Conservation (phyloP, 2,113 vertebrate species). For the Ornithorhynchus anatinus region DNA sequence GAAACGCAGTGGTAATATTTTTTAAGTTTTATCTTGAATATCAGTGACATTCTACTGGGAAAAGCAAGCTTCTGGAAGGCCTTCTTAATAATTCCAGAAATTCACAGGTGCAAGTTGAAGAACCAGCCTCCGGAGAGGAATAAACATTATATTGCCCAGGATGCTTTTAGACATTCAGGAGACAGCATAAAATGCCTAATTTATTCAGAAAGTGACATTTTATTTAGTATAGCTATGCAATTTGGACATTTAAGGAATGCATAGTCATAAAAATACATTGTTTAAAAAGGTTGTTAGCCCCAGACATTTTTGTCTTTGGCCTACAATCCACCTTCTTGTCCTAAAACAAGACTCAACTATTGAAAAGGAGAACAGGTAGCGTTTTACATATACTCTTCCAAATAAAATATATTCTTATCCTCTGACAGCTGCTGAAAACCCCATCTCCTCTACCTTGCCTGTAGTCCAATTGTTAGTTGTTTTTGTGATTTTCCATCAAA, state of each 20-base stretch:
- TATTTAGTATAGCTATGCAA: constrained; percentile 70
- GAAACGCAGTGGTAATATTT: constrained; percentile 32
- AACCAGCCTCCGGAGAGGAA: constrained; percentile 50
- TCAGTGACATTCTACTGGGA: constrained; percentile 26
- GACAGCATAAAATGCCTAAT: constrained; percentile 64
- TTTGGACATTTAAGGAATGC: constrained; percentile 62
- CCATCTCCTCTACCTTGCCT: background rate
- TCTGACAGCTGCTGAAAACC: too few relatives aligned
- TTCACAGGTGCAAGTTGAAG: constrained; percentile 63
- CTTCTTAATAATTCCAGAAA: constrained; percentile 49
- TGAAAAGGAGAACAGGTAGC: background rate
- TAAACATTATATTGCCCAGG: constrained; percentile 44
- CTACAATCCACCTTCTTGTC: constrained; percentile 39
- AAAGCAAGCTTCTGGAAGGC: background rate
- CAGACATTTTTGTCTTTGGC: constrained; percentile 54
- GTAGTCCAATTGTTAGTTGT: constrained; percentile 5
- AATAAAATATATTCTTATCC: background rate
- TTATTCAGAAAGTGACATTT: constrained; percentile 78
- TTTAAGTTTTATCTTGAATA: constrained; percentile 32
- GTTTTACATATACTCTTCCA: background rate
- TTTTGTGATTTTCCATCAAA: constrained; percentile 2
- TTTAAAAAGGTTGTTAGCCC: constrained; percentile 44
- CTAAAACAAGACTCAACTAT: constrained; percentile 17
- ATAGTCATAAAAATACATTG: constrained; percentile 55
- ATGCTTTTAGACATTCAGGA: constrained; percentile 62